Evolutionary conservation across 2,113 vertebrate species (phyloP).

Genomic region (Erpornis zantholeuca): DNA sequence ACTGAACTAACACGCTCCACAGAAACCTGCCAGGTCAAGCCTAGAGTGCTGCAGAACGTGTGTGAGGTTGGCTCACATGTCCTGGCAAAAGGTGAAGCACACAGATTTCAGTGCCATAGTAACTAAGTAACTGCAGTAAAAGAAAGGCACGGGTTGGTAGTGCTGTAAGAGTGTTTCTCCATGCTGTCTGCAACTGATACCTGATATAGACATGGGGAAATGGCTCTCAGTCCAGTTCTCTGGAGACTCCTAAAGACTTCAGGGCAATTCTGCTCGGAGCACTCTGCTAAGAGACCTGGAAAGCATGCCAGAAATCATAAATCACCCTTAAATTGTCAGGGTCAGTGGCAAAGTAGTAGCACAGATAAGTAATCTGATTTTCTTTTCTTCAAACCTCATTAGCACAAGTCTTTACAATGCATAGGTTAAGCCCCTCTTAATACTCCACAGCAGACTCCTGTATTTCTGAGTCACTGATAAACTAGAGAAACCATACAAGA

Average conservation of each 20-base stretch:
- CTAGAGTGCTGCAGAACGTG: not conserved
- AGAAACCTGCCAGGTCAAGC: conserved; percentile 24
- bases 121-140: not conserved
- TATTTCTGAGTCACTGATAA: conserved; percentile 23
- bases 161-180: not conserved
- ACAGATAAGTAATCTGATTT: conserved; percentile 43
- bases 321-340: conserved; percentile 27
- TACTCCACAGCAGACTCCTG: not conserved
- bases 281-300: conserved; percentile 3
- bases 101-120: not conserved
- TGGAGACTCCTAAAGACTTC: conserved; percentile 22
- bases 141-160: not conserved
- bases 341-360: conserved; percentile 4
- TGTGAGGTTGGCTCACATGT: not conserved
- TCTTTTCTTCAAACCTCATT: conserved; percentile 11
- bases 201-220: not conserved
- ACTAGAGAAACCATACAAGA: not conserved
- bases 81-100: not conserved
- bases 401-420: conserved; percentile 22
- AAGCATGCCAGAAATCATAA: conserved; percentile 31
- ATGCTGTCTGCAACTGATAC: not conserved
- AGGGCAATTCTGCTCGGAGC: not conserved
- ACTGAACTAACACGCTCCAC: not conserved
- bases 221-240: not conserved
- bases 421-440: conserved; percentile 3